Evolutionary conservation across 1,140 invertebrate genomes (phyloP).

Genomic region (Thalassaphorura encarpata): DNA sequence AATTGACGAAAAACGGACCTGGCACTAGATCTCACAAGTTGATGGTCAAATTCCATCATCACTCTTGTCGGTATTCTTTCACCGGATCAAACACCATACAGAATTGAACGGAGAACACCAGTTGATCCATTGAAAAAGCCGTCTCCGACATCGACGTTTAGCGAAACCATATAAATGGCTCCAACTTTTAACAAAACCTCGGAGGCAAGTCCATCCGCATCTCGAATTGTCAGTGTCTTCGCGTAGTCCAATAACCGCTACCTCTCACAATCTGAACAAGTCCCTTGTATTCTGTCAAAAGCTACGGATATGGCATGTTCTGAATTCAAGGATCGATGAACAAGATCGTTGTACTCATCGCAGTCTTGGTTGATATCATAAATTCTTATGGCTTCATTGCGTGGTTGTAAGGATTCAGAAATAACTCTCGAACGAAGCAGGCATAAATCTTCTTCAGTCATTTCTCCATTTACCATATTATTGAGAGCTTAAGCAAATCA

Average conservation of each 20-base stretch:
- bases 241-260: background rate
- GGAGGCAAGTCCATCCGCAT: background rate
- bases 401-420: background rate
- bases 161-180: constrained; percentile 5
- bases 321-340: background rate
- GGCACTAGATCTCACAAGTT: background rate
- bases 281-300: background rate
- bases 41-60: background rate
- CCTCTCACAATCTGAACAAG: background rate
- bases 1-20: background rate
- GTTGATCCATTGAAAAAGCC: constrained; percentile 11
- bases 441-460: background rate
- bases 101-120: background rate
- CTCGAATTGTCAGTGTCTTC: background rate
- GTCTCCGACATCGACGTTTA: constrained; percentile 8
- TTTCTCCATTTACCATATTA: constrained; percentile 6
- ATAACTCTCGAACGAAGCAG: background rate
- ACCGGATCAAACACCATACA: background rate
- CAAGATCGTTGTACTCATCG: background rate
- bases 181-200: background rate
- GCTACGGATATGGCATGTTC: background rate
- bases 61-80: background rate
- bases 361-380: background rate
- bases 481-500: constrained; percentile 15
- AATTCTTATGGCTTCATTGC: background rate